phyloP scores from a whole-genome alignment of 2,888 invertebrate species.

The Brachyptera risi region DNA sequence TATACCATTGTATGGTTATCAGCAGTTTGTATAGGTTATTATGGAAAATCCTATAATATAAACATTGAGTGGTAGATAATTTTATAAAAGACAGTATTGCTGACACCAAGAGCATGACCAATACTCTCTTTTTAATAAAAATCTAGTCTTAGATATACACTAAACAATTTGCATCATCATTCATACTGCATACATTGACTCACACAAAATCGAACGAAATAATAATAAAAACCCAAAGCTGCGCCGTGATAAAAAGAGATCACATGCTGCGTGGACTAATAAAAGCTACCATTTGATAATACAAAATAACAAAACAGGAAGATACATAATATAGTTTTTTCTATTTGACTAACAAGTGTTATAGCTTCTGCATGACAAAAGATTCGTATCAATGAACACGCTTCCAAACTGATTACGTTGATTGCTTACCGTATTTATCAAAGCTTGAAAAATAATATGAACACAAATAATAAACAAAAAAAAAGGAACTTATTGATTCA shows the following conservation, averaged over 20 bases:
- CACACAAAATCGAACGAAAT: slow-evolving; percentile 12
- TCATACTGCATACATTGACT: slow-evolving; percentile 17
- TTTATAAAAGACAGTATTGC: slow-evolving; percentile 12
- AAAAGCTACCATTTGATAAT: slow-evolving; percentile 16
- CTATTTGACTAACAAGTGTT: slow-evolving; percentile 15
- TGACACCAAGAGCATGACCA: not conserved
- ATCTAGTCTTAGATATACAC: slow-evolving; percentile 1
- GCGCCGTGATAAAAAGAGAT: slow-evolving; percentile 17
- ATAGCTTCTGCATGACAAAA: too few relatives aligned
- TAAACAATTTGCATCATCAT: slow-evolving; percentile 17
- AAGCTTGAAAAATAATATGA: slow-evolving; percentile 14
- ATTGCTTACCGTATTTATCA: not conserved
- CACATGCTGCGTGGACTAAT: slow-evolving; percentile 14
- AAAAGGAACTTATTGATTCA: slow-evolving; percentile 27
- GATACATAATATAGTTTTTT: slow-evolving; percentile 16
- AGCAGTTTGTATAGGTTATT: slow-evolving; percentile 26
- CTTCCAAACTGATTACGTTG: not conserved
- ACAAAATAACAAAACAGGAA: slow-evolving; percentile 18
- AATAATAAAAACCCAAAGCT: slow-evolving; percentile 14
- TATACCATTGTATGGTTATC: slow-evolving; percentile 20
- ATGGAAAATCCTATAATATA: slow-evolving; percentile 13
- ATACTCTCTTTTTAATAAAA: slow-evolving; percentile 8
- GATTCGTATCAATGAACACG: slow-evolving; percentile 4
- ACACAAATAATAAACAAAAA: slow-evolving; percentile 22
- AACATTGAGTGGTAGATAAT: slow-evolving; percentile 4